Evolutionary conservation across 2,113 vertebrate species (phyloP), one percentile per base, ranked within the genome.

Genomic region (Xerus inauris): DNA sequence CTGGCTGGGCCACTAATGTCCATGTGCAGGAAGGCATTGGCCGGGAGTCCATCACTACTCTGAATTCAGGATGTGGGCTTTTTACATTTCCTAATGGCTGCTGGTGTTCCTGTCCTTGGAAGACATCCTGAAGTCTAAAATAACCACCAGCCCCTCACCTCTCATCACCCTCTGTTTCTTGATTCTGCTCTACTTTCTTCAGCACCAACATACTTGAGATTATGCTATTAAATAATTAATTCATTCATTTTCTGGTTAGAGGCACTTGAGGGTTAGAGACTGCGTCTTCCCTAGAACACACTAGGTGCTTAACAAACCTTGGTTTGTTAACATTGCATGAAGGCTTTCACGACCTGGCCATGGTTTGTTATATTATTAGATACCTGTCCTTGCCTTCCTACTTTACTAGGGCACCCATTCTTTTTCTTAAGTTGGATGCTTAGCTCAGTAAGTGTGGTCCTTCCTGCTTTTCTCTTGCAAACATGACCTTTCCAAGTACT

Each of bases 1-100:
- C 76, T 47, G 32, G 24, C 0, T 45, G 57, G 79, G 59, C 28
- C 49, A 42, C 57, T 47, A 71, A 96, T 16, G 30, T 30, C 72
- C 83, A 38, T 2, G 0, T 83, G 42, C 79, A 54, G 32, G 35
- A 87, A 91, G 62, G 16, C 69, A 71, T 54, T 10, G 57, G 9
- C 59, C 42, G 42, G 38, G 28, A 91, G 81, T 38, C 14, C 77
- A 6, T 13, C 40, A 38, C 76, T 28, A 84, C 54, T 40, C 40
- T 92, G 95, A 22, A 82, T 91, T 97, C 97, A 98, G 97, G 94
- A 97, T 97, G 75, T 51, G 83, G 82, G 22, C 64, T 77, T 89
- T 92, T 95, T 96, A 65, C 80, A 97, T 92, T 92, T 97, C 83
- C 96, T 96, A 92, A 94, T 91, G 87, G 91, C 88, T 92, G 38